These are phyloP conservation scores for Stenodema calcarata DNA, from an alignment of 2,888 invertebrate genomes.

Conservation along the genomic window DNA sequence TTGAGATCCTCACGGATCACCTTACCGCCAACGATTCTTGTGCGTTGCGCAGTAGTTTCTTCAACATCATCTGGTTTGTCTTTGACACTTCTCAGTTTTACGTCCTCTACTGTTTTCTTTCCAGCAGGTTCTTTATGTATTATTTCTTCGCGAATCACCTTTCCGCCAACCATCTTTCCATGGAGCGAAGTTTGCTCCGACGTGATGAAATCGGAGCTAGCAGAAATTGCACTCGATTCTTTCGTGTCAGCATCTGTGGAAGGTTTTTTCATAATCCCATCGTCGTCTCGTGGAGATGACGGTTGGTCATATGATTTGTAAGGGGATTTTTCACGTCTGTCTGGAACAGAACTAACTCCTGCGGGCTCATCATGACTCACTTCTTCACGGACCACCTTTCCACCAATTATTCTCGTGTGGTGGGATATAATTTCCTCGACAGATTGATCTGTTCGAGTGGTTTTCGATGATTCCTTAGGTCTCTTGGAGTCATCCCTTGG, in stretches of 20 bases:
- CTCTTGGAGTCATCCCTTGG: not conserved
- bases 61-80: not conserved
- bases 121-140: not conserved
- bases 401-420: not conserved
- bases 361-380: not conserved
- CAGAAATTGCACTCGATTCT: not conserved
- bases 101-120: not conserved
- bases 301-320: no score
- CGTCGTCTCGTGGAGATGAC: no score
- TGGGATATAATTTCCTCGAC: not conserved
- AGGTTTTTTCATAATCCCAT: no score
- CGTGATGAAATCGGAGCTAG: not conserved
- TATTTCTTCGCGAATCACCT: not conserved
- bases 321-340: no score
- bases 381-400: slow-evolving; percentile 8
- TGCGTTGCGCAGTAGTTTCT: not conserved
- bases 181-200: not conserved
- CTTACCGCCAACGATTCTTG: slow-evolving; percentile 54
- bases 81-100: not conserved
- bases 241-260: no score
- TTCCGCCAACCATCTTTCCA: slow-evolving; percentile 9
- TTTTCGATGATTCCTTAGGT: not conserved
- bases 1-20: slow-evolving; percentile 28
- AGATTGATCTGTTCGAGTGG: not conserved
- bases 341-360: not conserved